Conservation (phyloP, 1,140 invertebrate species). For the Olivierus martensii region DNA sequence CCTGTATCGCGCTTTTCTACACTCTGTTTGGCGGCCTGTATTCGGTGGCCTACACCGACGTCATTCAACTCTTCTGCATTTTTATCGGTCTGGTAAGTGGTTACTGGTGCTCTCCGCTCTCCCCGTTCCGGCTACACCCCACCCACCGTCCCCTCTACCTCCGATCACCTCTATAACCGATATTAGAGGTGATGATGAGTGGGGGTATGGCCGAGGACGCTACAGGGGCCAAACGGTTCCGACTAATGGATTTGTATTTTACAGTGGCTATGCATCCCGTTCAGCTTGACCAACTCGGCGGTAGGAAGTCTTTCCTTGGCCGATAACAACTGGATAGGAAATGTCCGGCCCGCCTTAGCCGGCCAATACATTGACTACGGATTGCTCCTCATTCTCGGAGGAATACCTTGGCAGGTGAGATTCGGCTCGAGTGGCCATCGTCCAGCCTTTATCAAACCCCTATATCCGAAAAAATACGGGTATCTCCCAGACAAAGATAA, state of each 20-base stretch:
- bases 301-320: constrained; percentile 59
- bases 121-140: too few species aligned
- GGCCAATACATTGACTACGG: constrained; percentile 83
- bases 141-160: too few species aligned
- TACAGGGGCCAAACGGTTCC: too few species aligned
- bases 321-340: constrained; percentile 82
- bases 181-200: too few species aligned
- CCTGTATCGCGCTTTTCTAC: constrained; percentile 92
- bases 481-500: too few species aligned
- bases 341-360: constrained; percentile 51
- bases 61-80: constrained; percentile 97
- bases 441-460: too few species aligned
- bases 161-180: too few species aligned
- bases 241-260: too few species aligned
- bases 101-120: too few species aligned
- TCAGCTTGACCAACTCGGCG: constrained; percentile 73
- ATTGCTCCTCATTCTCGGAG: constrained; percentile 84
- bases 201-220: too few species aligned
- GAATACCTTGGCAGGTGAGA: constrained; percentile 90
- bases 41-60: constrained; percentile 96
- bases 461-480: too few species aligned
- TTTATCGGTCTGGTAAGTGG: constrained; percentile 75
- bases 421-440: too few species aligned
- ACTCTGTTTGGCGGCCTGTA: constrained; percentile 95
- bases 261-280: constrained; percentile 95